Evolutionary conservation across 2,113 vertebrate genomes (phyloP).

Genomic region (Theristicus caerulescens): DNA sequence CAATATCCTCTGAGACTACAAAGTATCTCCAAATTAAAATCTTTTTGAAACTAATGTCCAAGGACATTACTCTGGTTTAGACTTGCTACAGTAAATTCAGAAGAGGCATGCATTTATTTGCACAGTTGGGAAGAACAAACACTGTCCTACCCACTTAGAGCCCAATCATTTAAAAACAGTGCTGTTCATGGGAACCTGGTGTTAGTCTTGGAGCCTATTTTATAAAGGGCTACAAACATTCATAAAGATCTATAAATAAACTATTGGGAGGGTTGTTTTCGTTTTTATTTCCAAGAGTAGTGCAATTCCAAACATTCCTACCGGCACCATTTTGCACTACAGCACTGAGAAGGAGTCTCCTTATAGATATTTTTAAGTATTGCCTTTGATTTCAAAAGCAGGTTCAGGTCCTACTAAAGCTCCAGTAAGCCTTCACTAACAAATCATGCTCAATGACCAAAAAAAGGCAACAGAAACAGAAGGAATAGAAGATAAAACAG

Average conservation of each 20-base stretch:
- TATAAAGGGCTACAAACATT: background rate
- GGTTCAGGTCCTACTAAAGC: background rate
- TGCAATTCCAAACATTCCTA: background rate
- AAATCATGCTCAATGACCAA: background rate
- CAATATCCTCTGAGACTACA: background rate
- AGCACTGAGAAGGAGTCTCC: background rate
- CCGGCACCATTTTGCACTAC: background rate
- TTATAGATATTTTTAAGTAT: background rate
- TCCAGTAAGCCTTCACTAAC: background rate
- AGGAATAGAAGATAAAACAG: background rate
- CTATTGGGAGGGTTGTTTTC: background rate
- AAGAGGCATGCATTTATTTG: background rate
- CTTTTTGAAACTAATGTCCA: background rate
- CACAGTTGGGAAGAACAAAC: background rate
- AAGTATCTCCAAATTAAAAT: background rate
- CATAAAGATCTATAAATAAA: background rate
- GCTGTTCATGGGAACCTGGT: background rate
- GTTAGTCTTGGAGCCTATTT: background rate
- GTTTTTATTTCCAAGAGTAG: background rate
- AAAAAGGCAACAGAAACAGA: background rate
- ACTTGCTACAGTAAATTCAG: background rate
- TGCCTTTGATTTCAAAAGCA: background rate
- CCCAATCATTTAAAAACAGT: background rate
- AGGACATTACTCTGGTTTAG: background rate
- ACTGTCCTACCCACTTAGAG: background rate